Percentiles rank a stretch among this genome's conserved stretches.
Conservation (phyloP, 2,888 invertebrate genomes). For the Zaprionus obscuricornis region DNA sequence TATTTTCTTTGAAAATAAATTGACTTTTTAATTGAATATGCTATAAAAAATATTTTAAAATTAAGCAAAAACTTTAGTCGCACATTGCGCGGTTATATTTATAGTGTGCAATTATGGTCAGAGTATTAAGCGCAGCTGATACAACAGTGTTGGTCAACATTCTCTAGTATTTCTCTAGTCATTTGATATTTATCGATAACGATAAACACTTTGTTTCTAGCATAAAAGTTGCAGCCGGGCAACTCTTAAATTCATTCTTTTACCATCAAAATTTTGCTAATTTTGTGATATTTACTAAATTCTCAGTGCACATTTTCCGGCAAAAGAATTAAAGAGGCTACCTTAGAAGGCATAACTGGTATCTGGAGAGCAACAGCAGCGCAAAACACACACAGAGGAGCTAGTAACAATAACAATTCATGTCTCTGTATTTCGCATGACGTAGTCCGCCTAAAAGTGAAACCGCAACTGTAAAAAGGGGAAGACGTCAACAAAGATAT, state of each 20-base stretch:
- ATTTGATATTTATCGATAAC: slow-evolving; percentile 25
- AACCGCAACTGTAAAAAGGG: slow-evolving; percentile 23
- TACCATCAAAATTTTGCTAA: slow-evolving; percentile 1
- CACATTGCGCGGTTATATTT: no score
- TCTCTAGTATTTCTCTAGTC: neutral
- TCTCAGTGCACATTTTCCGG: slow-evolving; percentile 6
- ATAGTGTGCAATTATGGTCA: no score
- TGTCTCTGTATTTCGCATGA: slow-evolving; percentile 27
- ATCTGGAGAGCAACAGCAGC: neutral
- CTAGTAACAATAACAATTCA: slow-evolving; percentile 7
- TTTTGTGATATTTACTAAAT: neutral
- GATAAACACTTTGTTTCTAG: slow-evolving; percentile 6
- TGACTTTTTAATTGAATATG: no score
- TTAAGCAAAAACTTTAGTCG: no score
- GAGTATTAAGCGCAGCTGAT: slow-evolving; percentile 40
- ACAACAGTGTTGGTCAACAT: slow-evolving; percentile 28
- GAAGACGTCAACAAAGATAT: slow-evolving; percentile 30
- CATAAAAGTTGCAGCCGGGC: slow-evolving; percentile 28
- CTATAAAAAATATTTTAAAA: no score
- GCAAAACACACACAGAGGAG: no score
- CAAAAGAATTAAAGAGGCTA: neutral
- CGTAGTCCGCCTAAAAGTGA: slow-evolving; percentile 48
- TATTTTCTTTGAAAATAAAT: no score
- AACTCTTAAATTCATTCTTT: slow-evolving; percentile 22
- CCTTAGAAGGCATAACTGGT: neutral